Conservation (phyloP, 2,113 vertebrate genomes). For the Corvus hawaiiensis region DNA sequence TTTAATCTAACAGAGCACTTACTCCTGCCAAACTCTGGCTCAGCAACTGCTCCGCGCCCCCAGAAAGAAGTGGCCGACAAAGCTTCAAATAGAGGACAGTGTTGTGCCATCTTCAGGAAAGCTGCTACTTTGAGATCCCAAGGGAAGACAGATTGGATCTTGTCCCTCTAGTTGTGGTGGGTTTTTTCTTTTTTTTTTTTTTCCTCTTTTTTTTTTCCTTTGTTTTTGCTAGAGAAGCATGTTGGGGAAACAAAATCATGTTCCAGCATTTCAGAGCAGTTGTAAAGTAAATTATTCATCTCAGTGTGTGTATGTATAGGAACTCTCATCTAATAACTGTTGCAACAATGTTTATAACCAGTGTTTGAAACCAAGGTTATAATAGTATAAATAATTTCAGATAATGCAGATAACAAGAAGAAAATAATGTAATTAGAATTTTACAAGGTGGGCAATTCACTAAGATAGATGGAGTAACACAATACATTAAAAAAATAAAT, state of each 20-base stretch:
- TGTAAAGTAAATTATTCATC: conserved; percentile 20
- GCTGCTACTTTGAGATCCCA: background rate
- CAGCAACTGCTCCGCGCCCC: background rate
- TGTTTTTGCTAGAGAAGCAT: background rate
- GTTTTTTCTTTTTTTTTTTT: too few species aligned
- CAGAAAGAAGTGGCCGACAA: background rate
- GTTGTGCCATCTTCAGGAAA: background rate
- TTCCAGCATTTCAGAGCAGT: conserved; percentile 50
- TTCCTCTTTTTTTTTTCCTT: background rate
- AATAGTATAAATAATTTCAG: conserved; percentile 72
- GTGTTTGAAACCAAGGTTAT: conserved; percentile 63
- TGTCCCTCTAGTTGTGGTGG: background rate
- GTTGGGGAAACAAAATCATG: background rate
- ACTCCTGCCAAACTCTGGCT: conserved; percentile 22
- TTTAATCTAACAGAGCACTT: conserved; percentile 57
- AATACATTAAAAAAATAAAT: conserved; percentile 57
- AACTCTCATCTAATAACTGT: conserved; percentile 43
- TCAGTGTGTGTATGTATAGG: background rate
- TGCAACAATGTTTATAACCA: conserved; percentile 60
- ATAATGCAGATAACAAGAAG: conserved; percentile 61
- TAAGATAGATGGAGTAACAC: conserved; percentile 69
- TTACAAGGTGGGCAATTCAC: conserved; percentile 65
- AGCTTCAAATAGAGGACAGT: background rate
- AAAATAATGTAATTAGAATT: conserved; percentile 71
- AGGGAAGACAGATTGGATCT: background rate